Evolutionary conservation across 1,140 invertebrate genomes (phyloP), one percentile per base, ranked within the genome.

Genomic region (Eriosoma lanigerum): DNA sequence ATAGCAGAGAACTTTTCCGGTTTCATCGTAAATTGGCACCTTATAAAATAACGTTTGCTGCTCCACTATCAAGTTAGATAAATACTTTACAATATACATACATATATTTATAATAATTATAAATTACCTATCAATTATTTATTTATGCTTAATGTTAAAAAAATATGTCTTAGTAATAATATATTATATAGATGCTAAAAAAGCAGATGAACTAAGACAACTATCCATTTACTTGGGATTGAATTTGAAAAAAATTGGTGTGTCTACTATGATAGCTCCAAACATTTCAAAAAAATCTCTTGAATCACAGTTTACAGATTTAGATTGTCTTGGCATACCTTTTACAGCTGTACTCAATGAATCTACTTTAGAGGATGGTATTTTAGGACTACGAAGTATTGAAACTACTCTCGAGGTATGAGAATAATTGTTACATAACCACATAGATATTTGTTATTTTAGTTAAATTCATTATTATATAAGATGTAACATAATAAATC

Each of bases 11-110:
- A 62, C 78, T 87, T 24, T 84, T 93, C 15, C 87, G 88, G 80
- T 87, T 94, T 26, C 91, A 94, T 84, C 88, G 90, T 70, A 90
- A 89, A 85, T 85, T 94, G 81, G 88, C 92, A 17, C 93, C 93
- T 1, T 93, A 91, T 83, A 92, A 92, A 88, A 88, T 91, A 62
- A 88, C 88, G 56, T 90, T 92, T 86, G 86, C 88, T 29, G 82
- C 89, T 17, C 78, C 86, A 38, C 82, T 82, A 81, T 80, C 83
- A 84, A 84, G 87, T 88, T 84, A 84, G 84, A 84, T 64, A 62
- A 83, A 83, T 83, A 38, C 32, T 38, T 38, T 38, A n/a, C n/a
- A n/a, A n/a, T n/a, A n/a, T n/a, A n/a, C n/a, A n/a, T n/a, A n/a
- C 8, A 38, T 8, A 38, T 38, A 38, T 38, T 38, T 38, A 38